Conservation (phyloP, 2,113 vertebrate species). For the Halichoerus grypus region DNA sequence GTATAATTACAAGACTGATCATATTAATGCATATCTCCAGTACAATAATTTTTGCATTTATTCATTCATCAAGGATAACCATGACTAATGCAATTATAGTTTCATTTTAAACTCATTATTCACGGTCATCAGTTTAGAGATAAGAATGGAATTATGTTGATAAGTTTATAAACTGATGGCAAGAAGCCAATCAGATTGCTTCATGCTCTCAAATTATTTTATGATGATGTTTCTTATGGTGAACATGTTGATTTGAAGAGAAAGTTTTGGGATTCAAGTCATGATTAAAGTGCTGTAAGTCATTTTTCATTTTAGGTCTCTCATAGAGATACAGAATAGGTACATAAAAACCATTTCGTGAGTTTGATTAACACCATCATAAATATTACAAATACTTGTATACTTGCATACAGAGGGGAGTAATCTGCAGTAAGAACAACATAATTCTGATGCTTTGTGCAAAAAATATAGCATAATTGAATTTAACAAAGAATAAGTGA, state of each 20-base stretch:
- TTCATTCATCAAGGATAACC: constrained; percentile 69
- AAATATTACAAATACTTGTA: background rate
- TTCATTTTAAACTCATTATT: constrained; percentile 74
- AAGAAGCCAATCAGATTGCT: constrained; percentile 67
- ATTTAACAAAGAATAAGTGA: background rate
- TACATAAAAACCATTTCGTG: background rate
- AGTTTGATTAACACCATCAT: constrained; percentile 31
- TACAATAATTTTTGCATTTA: constrained; percentile 65
- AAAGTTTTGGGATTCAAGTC: constrained; percentile 38
- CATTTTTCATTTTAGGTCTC: constrained; percentile 40
- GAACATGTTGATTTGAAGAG: constrained; percentile 60
- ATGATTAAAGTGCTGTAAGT: constrained; percentile 13
- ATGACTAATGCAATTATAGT: constrained; percentile 68
- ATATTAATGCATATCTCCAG: constrained; percentile 58
- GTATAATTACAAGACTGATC: constrained; percentile 43
- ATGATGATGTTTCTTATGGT: constrained; percentile 65
- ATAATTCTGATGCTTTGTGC: background rate
- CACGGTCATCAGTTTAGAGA: constrained; percentile 67
- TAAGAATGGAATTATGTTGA: constrained; percentile 74
- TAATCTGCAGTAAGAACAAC: constrained; percentile 4
- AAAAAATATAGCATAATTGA: constrained; percentile 28
- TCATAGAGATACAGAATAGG: background rate
- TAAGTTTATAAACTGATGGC: constrained; percentile 75
- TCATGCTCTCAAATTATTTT: constrained; percentile 62
- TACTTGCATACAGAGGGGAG: background rate